Evolutionary conservation across 2,113 vertebrate species (phyloP).

Genomic region (Rhynchopsitta pachyrhyncha): DNA sequence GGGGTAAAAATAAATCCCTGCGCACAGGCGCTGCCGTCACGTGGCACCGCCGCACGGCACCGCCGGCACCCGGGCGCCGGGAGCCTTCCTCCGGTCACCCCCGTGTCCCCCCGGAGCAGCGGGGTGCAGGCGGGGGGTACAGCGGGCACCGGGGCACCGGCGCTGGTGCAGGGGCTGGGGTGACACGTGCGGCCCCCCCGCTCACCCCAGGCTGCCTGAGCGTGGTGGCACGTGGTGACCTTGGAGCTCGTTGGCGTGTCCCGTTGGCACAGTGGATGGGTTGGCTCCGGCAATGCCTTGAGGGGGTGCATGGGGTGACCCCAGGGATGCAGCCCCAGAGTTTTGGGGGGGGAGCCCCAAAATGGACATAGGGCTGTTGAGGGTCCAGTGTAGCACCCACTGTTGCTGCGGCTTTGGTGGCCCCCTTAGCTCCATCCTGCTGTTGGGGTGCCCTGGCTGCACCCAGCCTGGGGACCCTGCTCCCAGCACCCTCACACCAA

Average conservation of each 20-base stretch:
- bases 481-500: not conserved
- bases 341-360: not conserved
- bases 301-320: not conserved
- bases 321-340: not conserved
- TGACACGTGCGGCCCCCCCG: not conserved
- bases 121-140: rapidly evolving
- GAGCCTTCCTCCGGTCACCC: not conserved
- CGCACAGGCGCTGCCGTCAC: conserved; percentile 23
- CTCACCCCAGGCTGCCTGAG: not conserved
- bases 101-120: too few species aligned
- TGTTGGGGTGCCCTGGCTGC: not conserved
- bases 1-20: conserved; percentile 46
- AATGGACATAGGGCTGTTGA: rapidly evolving
- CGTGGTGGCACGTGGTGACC: rapidly evolving
- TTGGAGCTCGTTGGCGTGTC: not conserved
- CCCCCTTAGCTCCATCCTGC: not conserved
- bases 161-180: not conserved
- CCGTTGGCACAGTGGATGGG: rapidly evolving
- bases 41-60: conserved; percentile 3
- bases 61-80: not conserved
- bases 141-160: not conserved
- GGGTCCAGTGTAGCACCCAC: not conserved
- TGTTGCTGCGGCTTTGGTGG: not conserved
- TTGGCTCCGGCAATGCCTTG: not conserved
- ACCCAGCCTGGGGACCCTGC: not conserved